Base-by-base conservation (phyloP, 2,113 vertebrate species). In the Anseranas semipalmata region DNA sequence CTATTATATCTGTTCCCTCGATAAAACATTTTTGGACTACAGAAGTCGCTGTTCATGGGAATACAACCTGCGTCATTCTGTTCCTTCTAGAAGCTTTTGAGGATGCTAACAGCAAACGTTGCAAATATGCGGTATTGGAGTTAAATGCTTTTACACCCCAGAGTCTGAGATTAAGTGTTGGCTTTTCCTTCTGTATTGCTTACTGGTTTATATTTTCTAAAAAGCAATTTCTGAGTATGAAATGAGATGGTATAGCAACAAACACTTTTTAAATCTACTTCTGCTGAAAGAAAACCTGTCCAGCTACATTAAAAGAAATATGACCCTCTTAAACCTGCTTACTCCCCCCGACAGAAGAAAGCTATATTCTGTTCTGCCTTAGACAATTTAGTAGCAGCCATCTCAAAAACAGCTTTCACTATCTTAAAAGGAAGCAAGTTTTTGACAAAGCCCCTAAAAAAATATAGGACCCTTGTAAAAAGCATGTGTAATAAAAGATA, bases 281-380 rank as follows among this genome's bases (percentile, higher is more conserved):
- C 46, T 78, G n/a, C 52, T 68, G 56, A 84, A 89, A 76, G 80
- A 62, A 86, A 81, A 25, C 52, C n/a, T 79, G 56, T 82, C 87
- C 66, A 90, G 43, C 43, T 93, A 55, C 71, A 60, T 79, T 87
- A 91, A 87, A 79, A 96, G 82, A 94, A 87, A 94, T 94, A 82
- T 32, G 78, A 93, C 33, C 20, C 39, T 87, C 60, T 91, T 83
- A 79, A 90, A 85, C 30, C 41, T 65, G 39, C 62, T 85, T 45
- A 60, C 6, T 60, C 60, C 12, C 46, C 24, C 22, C 1, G 0
- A 65, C 48, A 85, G 27, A 79, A 93, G 58, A 55, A 89, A 91
- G 41, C 46, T 84, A 24, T 70, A 85, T 93, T 91, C 80, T 84
- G 10, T 67, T 93, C 90, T 2, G 11, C 70, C 81, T 63, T 8